phyloP scores from a whole-genome alignment of 1,140 invertebrate genomes.

The Ridgeia piscesae region DNA sequence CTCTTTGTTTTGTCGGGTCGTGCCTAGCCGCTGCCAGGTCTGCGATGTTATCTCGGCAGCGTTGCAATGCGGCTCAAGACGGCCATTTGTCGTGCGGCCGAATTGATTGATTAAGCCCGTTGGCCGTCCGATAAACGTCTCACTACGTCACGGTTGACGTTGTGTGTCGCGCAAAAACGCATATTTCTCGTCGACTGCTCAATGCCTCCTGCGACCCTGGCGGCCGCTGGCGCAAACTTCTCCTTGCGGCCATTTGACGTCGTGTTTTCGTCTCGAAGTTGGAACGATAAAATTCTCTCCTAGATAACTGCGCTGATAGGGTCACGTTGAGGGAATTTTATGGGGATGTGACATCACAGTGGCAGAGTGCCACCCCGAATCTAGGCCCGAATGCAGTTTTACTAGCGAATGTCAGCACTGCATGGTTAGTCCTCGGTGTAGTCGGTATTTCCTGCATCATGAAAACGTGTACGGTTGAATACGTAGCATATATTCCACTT shows the following conservation, averaged over 20 bases:
- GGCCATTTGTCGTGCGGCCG: neutral
- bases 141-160: too few relatives aligned
- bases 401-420: neutral
- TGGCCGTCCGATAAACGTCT: neutral
- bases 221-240: neutral
- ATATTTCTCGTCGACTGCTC: neutral
- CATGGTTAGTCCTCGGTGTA: neutral
- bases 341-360: neutral
- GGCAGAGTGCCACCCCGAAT: neutral
- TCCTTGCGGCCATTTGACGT: neutral
- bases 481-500: too few relatives aligned
- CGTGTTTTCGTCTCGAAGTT: neutral
- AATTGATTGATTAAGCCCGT: neutral
- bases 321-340: neutral
- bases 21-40: neutral
- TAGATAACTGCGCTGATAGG: neutral
- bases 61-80: neutral
- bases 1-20: neutral
- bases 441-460: neutral
- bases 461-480: neutral
- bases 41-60: neutral
- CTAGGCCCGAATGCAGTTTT: neutral
- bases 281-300: neutral
- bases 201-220: neutral
- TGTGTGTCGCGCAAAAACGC: neutral